phyloP scores from a whole-genome alignment of 2,113 vertebrate species.

The Mustelus asterias region DNA sequence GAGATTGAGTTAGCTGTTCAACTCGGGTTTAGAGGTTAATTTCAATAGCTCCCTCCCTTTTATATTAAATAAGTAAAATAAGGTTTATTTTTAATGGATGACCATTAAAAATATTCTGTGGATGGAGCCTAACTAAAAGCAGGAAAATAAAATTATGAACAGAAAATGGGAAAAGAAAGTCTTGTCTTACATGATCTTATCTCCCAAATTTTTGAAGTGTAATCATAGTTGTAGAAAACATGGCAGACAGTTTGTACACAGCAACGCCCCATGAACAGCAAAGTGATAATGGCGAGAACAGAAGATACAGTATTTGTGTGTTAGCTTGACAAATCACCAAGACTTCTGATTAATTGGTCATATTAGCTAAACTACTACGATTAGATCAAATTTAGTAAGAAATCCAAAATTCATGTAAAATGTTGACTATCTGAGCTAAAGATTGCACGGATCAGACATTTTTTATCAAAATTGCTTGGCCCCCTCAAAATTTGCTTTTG shows the following conservation, averaged over 20 bases:
- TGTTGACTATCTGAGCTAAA: background rate
- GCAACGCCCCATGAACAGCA: background rate
- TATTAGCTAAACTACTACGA: background rate
- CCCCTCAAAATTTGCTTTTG: background rate
- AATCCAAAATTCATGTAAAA: background rate
- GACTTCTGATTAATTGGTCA: background rate
- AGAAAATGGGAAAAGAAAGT: background rate
- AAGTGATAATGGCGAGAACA: background rate
- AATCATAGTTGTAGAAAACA: background rate
- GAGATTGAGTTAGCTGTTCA: background rate
- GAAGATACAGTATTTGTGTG: background rate
- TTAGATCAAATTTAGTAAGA: background rate
- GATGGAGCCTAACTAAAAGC: background rate
- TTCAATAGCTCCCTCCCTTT: background rate
- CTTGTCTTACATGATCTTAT: background rate
- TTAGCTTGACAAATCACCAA: background rate
- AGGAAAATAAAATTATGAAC: background rate
- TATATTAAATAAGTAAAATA: background rate
- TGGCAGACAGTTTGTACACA: too few species aligned
- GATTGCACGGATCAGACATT: background rate
- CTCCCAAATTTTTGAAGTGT: background rate
- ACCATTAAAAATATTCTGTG: background rate
- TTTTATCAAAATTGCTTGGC: background rate
- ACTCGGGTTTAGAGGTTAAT: background rate
- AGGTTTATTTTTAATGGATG: background rate